These are phyloP conservation scores for Sisor rabdophorus DNA, from an alignment of 2,113 vertebrate genomes.

Conservation along the genomic window DNA sequence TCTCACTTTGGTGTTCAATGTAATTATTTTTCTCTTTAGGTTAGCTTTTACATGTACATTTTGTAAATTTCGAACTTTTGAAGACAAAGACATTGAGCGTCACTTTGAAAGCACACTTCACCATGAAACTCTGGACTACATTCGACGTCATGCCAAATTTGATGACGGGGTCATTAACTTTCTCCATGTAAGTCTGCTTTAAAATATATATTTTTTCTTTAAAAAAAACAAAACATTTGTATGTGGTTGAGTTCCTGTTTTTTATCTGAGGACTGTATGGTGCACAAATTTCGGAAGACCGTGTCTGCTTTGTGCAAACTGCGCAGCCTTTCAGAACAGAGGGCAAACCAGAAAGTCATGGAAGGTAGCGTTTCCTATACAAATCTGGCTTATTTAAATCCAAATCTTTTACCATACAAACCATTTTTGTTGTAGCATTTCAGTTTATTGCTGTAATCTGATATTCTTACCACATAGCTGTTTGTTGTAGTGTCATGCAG, in stretches of 20 bases:
- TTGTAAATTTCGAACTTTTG: slow-evolving; percentile 84
- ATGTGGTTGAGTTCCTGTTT: slow-evolving; percentile 2
- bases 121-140: slow-evolving; percentile 79
- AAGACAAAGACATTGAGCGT: slow-evolving; percentile 81
- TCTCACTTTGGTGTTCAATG: background rate
- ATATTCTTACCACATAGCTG: too few species aligned
- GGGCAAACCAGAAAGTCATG: slow-evolving; percentile 38
- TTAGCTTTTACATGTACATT: slow-evolving; percentile 84
- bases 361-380: slow-evolving; percentile 21
- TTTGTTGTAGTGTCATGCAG: too few species aligned
- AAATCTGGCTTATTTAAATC: background rate
- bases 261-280: slow-evolving; percentile 77
- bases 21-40: slow-evolving; percentile 52
- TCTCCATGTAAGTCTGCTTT: slow-evolving; percentile 74
- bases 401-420: too few species aligned
- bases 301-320: slow-evolving; percentile 72
- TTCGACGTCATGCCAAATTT: slow-evolving; percentile 83
- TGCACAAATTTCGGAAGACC: slow-evolving; percentile 84
- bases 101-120: slow-evolving; percentile 80
- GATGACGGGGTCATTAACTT: slow-evolving; percentile 83
- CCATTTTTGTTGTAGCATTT: too few species aligned
- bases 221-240: background rate
- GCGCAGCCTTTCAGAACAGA: slow-evolving; percentile 29
- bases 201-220: background rate
- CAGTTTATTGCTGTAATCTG: too few species aligned